Conservation (phyloP, 2,797 vertebrate species). For the Melanotaenia nigrans region DNA sequence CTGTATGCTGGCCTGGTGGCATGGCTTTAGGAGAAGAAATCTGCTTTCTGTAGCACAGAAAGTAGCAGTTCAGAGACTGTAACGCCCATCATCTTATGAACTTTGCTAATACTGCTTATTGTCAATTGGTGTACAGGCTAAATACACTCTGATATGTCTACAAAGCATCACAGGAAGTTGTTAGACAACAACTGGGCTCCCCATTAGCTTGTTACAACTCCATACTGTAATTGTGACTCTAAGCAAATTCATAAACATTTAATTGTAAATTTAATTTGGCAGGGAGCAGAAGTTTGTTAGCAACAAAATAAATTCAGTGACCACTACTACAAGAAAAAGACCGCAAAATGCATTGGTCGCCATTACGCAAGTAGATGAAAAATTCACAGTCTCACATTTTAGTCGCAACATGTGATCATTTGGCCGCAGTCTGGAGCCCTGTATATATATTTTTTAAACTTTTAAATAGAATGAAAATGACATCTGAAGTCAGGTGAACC, state of each 20-base stretch:
- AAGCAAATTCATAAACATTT: neutral
- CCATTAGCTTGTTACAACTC: neutral
- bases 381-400: too few species aligned
- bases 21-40: slow-evolving; percentile 1
- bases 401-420: too few species aligned
- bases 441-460: neutral
- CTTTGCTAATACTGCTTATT: neutral
- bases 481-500: too few species aligned
- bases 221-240: too few species aligned
- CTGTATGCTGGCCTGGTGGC: slow-evolving; percentile 3
- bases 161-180: too few species aligned
- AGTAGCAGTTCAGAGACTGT: neutral
- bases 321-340: too few species aligned
- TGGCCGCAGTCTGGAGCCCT: too few species aligned
- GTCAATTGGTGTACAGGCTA: neutral
- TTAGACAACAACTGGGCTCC: neutral
- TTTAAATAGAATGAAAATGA: neutral
- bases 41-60: neutral
- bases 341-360: too few species aligned
- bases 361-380: too few species aligned
- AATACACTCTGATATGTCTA: neutral
- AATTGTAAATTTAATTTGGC: neutral
- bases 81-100: slow-evolving; percentile 1
- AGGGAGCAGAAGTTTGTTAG: too few species aligned
- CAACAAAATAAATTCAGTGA: too few species aligned